Evolutionary conservation across 2,888 invertebrate species (phyloP).

Genomic region (Lasius platythorax): DNA sequence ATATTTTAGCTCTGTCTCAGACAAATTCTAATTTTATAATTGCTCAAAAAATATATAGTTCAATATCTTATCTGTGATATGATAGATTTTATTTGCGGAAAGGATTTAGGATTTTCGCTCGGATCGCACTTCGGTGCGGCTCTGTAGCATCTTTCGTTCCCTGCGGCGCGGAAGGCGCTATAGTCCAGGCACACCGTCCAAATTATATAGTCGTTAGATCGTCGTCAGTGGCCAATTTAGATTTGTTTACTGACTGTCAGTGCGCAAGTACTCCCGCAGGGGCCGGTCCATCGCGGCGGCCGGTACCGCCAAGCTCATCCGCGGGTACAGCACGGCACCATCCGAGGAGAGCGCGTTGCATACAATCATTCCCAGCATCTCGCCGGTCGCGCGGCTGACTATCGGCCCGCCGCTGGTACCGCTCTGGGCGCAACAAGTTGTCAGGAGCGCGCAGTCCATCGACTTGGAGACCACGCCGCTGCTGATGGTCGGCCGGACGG

Average conservation of each 20-base stretch:
- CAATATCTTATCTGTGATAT: background rate
- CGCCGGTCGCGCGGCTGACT: slow-evolving; percentile 85
- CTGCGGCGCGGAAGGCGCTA: slow-evolving; percentile 3
- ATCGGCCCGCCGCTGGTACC: slow-evolving; percentile 90
- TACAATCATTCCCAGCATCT: slow-evolving; percentile 88
- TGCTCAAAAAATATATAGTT: background rate
- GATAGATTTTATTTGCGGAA: background rate
- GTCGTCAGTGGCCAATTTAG: slow-evolving; percentile 53
- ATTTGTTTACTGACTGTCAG: slow-evolving; percentile 85
- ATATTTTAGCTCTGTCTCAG: background rate
- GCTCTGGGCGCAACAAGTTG: slow-evolving; percentile 89
- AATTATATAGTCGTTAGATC: slow-evolving; percentile 54
- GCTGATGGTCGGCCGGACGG: slow-evolving; percentile 87
- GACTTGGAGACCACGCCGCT: slow-evolving; percentile 88
- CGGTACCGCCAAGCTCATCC: slow-evolving; percentile 89
- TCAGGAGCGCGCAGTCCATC: slow-evolving; percentile 88
- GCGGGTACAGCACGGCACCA: slow-evolving; percentile 87
- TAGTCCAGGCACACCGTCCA: slow-evolving; percentile 27
- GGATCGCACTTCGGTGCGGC: background rate
- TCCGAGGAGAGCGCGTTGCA: slow-evolving; percentile 87
- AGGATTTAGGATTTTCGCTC: background rate
- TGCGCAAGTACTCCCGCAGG: slow-evolving; percentile 85
- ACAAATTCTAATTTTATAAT: background rate
- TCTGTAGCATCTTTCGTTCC: background rate
- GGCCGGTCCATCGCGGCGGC: slow-evolving; percentile 85